Conservation (phyloP, 2,797 vertebrate genomes). For the Phoebastria nigripes region DNA sequence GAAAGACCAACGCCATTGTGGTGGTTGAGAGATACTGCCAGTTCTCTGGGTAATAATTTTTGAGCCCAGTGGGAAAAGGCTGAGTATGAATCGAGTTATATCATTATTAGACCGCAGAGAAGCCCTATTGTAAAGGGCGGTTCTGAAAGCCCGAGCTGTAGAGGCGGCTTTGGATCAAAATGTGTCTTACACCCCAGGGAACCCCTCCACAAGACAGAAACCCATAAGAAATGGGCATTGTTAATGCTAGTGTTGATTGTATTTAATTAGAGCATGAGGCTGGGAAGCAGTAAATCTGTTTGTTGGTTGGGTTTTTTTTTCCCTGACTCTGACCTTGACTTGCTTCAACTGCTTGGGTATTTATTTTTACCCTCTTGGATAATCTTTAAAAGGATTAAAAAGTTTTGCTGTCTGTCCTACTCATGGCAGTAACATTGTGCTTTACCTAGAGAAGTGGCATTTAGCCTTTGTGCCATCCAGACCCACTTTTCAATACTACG, state of each 20-base stretch:
- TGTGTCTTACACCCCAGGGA: neutral
- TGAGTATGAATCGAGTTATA: neutral
- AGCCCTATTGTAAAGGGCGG: neutral
- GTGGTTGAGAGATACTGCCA: neutral
- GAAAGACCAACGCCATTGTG: neutral
- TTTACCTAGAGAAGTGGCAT: neutral
- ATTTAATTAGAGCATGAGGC: slow-evolving; percentile 26
- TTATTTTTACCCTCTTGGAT: neutral
- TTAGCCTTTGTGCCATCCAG: neutral
- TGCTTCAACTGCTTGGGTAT: neutral
- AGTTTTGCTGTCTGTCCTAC: neutral
- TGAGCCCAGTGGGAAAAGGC: neutral
- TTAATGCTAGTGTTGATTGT: slow-evolving; percentile 31
- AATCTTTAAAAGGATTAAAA: neutral
- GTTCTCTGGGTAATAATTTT: neutral
- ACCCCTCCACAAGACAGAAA: neutral
- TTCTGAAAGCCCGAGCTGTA: neutral
- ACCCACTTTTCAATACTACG: neutral
- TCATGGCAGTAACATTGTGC: neutral
- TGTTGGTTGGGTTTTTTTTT: neutral
- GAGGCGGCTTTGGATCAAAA: neutral
- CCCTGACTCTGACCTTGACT: neutral
- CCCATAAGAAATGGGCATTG: neutral
- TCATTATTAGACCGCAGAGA: neutral
- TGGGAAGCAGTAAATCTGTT: slow-evolving; percentile 19